Conservation (phyloP, 2,113 vertebrate genomes). For the Tiliqua scincoides region DNA sequence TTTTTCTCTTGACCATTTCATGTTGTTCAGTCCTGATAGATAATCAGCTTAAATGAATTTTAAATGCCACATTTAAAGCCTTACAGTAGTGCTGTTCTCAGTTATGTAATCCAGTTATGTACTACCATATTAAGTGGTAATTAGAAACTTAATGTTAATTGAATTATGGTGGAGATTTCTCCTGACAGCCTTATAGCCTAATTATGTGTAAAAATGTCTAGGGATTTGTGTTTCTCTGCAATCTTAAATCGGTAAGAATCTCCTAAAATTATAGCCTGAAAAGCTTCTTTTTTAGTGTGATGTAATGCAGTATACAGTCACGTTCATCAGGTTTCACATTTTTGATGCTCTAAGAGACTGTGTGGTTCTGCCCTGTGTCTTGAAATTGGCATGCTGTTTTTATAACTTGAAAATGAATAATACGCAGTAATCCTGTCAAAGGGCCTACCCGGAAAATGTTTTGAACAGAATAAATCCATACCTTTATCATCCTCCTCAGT, state of each 20-base stretch:
- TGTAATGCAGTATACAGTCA: constrained; percentile 20
- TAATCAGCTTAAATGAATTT: constrained; percentile 50
- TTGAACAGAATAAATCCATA: neutral
- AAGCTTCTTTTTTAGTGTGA: constrained; percentile 15
- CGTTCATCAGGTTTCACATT: neutral
- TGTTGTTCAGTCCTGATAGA: constrained; percentile 14
- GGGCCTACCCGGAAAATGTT: neutral
- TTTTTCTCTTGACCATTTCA: constrained; percentile 15
- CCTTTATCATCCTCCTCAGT: neutral
- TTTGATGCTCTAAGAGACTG: neutral
- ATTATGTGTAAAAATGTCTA: constrained; percentile 56
- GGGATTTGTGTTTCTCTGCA: constrained; percentile 49
- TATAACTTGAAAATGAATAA: neutral
- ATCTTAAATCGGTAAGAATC: constrained; percentile 48
- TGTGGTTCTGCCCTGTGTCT: neutral
- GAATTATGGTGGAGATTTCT: constrained; percentile 66
- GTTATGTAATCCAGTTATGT: constrained; percentile 54
- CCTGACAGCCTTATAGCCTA: constrained; percentile 63
- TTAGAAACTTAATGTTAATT: constrained; percentile 69
- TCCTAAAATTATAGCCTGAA: constrained; percentile 42
- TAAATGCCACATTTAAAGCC: constrained; percentile 46
- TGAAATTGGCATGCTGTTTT: neutral
- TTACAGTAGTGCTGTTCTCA: constrained; percentile 61
- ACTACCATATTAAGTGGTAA: constrained; percentile 62
- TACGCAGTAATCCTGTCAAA: neutral